Conservation (phyloP, 2,797 vertebrate species). For the Craterocephalus amniculus region DNA sequence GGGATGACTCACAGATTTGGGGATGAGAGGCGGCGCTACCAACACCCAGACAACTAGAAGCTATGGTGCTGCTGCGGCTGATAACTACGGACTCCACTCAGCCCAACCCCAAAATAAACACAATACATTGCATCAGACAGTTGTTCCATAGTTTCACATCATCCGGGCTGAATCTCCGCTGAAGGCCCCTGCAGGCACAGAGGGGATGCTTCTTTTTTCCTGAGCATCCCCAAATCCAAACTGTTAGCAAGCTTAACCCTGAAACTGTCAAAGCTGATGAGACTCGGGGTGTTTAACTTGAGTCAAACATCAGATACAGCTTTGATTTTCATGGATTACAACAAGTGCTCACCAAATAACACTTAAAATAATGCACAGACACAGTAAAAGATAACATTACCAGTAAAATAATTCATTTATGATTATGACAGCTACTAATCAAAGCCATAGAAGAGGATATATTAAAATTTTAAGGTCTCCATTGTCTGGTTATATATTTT, state of each 20-base stretch:
- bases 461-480: not conserved
- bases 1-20: conserved; percentile 73
- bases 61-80: conserved; percentile 41
- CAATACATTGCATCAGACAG: conserved; percentile 47
- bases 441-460: not conserved
- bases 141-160: conserved; percentile 57
- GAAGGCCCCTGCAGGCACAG: conserved; percentile 42
- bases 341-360: not conserved
- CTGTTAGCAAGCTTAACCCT: conserved; percentile 54
- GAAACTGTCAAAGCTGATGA: conserved; percentile 39
- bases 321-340: not conserved
- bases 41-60: conserved; percentile 47
- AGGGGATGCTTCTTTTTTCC: conserved; percentile 46
- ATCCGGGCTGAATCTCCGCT: conserved; percentile 41
- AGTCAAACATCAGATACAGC: not conserved
- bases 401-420: not conserved
- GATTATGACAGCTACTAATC: not conserved
- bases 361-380: too few relatives aligned
- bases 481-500: too few relatives aligned
- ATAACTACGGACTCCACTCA: conserved; percentile 42
- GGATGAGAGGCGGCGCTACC: conserved; percentile 61
- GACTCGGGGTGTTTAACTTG: not conserved
- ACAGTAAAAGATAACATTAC: not conserved
- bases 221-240: conserved; percentile 38
- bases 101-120: conserved; percentile 34